Percentiles rank a stretch among this genome's conserved stretches.
Evolutionary conservation across 1,140 invertebrate genomes (phyloP).

Genomic region (Zaprionus inermis): DNA sequence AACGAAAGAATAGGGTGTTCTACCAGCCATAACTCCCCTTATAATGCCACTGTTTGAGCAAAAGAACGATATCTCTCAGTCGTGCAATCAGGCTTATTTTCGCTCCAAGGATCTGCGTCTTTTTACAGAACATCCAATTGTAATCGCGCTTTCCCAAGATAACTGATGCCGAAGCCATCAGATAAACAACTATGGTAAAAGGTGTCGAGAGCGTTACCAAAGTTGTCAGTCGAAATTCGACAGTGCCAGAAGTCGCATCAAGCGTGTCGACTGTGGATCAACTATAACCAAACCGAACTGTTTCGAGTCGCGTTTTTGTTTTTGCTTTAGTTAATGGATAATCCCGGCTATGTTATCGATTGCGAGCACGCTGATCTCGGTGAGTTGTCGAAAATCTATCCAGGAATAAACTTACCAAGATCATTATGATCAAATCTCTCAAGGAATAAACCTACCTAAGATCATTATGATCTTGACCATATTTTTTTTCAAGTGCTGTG

Average conservation of each 20-base stretch:
- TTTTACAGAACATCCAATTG: slow-evolving; percentile 52
- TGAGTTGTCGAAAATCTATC: slow-evolving; percentile 42
- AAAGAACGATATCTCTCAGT: not conserved
- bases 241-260: slow-evolving; percentile 41
- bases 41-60: too few relatives aligned
- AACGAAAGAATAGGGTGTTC: too few relatives aligned
- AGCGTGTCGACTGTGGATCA: not conserved
- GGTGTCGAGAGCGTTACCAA: not conserved
- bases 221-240: slow-evolving; percentile 44
- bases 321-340: slow-evolving; percentile 62
- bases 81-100: not conserved
- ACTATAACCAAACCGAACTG: not conserved
- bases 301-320: slow-evolving; percentile 4
- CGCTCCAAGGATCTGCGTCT: not conserved
- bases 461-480: too few relatives aligned
- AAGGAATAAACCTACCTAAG: not conserved
- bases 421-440: not conserved
- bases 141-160: slow-evolving; percentile 47
- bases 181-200: slow-evolving; percentile 33
- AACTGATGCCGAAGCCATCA: slow-evolving; percentile 8
- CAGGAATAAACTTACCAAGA: not conserved
- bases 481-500: slow-evolving; percentile 2
- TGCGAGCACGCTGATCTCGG: slow-evolving; percentile 58
- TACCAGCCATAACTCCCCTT: too few relatives aligned
- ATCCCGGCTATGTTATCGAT: slow-evolving; percentile 64